Conservation (phyloP, 1,140 invertebrate genomes). For the Globodera rostochiensis region DNA sequence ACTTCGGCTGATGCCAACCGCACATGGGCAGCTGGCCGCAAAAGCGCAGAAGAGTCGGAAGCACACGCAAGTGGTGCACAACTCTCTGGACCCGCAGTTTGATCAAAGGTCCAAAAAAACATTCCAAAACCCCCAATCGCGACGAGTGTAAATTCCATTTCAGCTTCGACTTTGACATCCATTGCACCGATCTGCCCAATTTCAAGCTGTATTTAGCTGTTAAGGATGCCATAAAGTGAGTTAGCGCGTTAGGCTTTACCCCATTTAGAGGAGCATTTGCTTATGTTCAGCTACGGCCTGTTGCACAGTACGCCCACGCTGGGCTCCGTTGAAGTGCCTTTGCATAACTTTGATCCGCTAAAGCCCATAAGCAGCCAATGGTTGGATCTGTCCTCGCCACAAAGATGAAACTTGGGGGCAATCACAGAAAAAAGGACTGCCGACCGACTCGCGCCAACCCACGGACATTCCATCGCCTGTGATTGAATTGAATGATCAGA, state of each 20-base stretch:
- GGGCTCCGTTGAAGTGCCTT: conserved; percentile 48
- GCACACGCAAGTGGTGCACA: conserved; percentile 50
- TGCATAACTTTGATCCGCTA: conserved; percentile 40
- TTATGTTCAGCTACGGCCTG: conserved; percentile 51
- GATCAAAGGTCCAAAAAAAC: conserved; percentile 46
- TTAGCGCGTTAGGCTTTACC: neutral
- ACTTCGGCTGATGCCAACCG: conserved; percentile 41
- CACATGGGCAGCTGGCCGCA: conserved; percentile 15
- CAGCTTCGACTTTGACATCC: conserved; percentile 60
- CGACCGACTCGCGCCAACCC: no score
- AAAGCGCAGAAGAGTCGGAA: conserved; percentile 29
- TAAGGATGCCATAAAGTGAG: conserved; percentile 49
- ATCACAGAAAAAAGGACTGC: neutral
- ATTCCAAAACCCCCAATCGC: neutral
- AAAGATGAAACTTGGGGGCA: neutral
- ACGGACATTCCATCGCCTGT: neutral
- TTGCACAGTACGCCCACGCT: conserved; percentile 52
- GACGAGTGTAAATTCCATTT: conserved; percentile 13
- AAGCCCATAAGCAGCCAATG: conserved; percentile 44
- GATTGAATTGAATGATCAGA: no score
- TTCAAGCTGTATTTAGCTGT: conserved; percentile 54
- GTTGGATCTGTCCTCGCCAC: conserved; percentile 24
- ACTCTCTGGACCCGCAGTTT: conserved; percentile 53
- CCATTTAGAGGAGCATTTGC: no score
- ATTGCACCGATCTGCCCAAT: conserved; percentile 50